Evolutionary conservation across 2,113 vertebrate genomes (phyloP).

Genomic region (Baryphthengus martii): DNA sequence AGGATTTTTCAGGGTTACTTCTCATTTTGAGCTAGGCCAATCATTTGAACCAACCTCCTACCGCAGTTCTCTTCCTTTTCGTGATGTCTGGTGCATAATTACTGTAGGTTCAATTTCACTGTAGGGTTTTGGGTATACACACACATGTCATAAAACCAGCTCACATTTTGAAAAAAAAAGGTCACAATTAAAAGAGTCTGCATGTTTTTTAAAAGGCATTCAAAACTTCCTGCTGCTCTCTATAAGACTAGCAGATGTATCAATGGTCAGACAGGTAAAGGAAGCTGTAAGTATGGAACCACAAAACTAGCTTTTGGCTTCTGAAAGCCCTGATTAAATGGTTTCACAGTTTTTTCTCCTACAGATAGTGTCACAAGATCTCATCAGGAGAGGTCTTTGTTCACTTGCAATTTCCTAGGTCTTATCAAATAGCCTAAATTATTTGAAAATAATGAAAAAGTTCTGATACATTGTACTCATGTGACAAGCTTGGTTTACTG

Average conservation of each 20-base stretch:
- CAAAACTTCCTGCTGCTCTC: background rate
- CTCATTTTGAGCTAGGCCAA: background rate
- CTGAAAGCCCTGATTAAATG: background rate
- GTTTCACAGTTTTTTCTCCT: background rate
- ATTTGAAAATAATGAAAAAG: background rate
- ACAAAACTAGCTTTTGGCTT: background rate
- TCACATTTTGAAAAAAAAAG: background rate
- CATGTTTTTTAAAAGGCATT: background rate
- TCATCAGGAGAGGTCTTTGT: background rate
- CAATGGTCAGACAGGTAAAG: background rate
- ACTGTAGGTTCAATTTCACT: background rate
- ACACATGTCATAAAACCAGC: background rate
- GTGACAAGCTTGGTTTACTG: background rate
- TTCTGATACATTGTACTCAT: background rate
- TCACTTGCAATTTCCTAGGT: background rate
- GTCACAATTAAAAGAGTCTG: background rate
- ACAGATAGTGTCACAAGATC: background rate
- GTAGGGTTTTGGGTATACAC: background rate
- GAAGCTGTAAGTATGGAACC: background rate
- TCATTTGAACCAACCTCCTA: background rate
- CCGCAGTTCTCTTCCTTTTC: background rate
- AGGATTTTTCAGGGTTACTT: background rate
- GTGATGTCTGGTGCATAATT: background rate
- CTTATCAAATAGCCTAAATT: background rate
- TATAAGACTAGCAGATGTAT: background rate